Conservation (phyloP, 2,888 invertebrate species). For the Girardia tigrina region DNA sequence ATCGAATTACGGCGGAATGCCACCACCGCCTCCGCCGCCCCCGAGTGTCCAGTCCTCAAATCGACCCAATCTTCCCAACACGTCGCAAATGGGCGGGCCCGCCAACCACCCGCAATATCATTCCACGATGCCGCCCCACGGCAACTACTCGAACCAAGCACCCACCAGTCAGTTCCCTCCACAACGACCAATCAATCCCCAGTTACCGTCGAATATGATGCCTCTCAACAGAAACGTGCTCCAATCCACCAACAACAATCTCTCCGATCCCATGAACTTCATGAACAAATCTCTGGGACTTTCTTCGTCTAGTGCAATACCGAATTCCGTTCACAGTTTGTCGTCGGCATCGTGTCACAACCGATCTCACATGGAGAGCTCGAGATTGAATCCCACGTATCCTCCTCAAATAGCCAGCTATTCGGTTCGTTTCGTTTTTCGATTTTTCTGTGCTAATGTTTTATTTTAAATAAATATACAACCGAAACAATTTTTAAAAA, state of each 20-base stretch:
- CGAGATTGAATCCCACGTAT: not conserved
- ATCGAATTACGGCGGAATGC: conserved; percentile 15
- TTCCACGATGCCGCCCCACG: not conserved
- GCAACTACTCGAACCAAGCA: not conserved
- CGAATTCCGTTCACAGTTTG: not conserved
- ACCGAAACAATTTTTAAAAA: too few relatives aligned
- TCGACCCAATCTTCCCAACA: conserved; percentile 5
- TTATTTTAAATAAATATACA: too few relatives aligned
- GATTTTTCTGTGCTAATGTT: too few relatives aligned
- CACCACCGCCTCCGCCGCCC: not conserved
- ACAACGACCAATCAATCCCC: conserved; percentile 6
- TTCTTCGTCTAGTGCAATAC: conserved; percentile 12
- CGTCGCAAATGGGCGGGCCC: not conserved
- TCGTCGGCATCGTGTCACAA: not conserved
- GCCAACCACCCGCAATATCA: not conserved
- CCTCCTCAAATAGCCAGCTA: not conserved
- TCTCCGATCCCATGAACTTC: not conserved
- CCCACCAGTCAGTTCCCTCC: not conserved
- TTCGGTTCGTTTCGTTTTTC: not conserved
- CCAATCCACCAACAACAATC: not conserved
- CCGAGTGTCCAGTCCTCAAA: not conserved
- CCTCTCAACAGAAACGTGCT: conserved; percentile 7
- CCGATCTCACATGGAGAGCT: conserved; percentile 11
- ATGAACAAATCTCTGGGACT: conserved; percentile 4
- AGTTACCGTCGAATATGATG: not conserved